Evolutionary conservation across 2,888 invertebrate species (phyloP).

Genomic region (Leptogaster cylindrica): DNA sequence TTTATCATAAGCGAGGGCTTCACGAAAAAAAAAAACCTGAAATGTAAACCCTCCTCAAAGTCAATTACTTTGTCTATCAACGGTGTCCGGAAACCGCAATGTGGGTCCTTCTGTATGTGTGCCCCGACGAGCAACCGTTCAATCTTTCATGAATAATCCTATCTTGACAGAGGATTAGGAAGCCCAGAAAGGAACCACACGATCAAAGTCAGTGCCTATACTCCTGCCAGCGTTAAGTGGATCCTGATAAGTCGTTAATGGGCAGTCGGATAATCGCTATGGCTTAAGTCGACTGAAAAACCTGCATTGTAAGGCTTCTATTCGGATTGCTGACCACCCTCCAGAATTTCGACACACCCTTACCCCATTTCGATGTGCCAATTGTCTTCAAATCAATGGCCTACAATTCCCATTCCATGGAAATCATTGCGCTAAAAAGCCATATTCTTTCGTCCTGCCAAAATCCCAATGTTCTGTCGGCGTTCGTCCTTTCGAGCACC

Average conservation of each 20-base stretch:
- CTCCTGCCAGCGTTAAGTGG: background rate
- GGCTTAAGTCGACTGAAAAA: slow-evolving; percentile 3
- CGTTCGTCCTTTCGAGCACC: background rate
- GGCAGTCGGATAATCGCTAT: slow-evolving; percentile 6
- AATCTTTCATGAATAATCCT: slow-evolving; percentile 30
- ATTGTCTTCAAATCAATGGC: background rate
- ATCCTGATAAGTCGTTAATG: slow-evolving; percentile 27
- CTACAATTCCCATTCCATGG: background rate
- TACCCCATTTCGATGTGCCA: no score
- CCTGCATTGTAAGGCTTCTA: background rate
- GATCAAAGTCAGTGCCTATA: slow-evolving; percentile 11
- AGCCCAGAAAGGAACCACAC: slow-evolving; percentile 2
- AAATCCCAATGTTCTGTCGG: background rate
- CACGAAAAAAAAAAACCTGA: background rate
- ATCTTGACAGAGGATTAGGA: slow-evolving; percentile 28
- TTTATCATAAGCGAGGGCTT: background rate
- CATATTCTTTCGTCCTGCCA: background rate
- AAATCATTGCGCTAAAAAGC: background rate
- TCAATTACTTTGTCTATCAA: slow-evolving; percentile 32
- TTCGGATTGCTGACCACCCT: background rate
- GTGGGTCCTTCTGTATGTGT: background rate
- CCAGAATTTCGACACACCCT: background rate
- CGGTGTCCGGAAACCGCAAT: background rate
- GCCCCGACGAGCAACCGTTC: background rate
- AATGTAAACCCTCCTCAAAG: slow-evolving; percentile 19